Conservation (phyloP, 2,113 vertebrate genomes). For the Varanus komodoensis region DNA sequence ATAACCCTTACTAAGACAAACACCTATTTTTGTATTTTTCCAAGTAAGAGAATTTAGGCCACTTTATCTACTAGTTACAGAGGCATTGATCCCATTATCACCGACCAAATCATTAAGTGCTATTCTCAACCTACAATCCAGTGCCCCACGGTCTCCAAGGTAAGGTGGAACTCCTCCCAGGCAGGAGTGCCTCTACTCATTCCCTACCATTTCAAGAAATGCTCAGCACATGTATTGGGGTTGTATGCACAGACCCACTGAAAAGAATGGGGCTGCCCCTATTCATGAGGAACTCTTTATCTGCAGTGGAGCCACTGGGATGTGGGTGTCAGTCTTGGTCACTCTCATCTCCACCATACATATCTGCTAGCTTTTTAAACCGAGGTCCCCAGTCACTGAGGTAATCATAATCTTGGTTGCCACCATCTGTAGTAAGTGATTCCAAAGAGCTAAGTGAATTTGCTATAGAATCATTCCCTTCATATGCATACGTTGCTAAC, state of each 20-base stretch:
- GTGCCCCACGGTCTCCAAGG: neutral
- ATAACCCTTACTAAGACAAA: constrained; percentile 79
- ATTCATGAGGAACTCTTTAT: neutral
- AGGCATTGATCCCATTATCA: constrained; percentile 62
- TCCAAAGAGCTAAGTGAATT: constrained; percentile 83
- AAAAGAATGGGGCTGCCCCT: neutral
- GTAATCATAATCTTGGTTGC: constrained; percentile 83
- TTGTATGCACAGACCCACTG: neutral
- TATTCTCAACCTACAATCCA: constrained; percentile 18
- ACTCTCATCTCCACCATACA: constrained; percentile 84
- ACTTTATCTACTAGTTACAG: constrained; percentile 66
- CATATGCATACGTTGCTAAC: constrained; percentile 82
- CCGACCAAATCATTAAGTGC: constrained; percentile 53
- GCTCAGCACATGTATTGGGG: neutral
- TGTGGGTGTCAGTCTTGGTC: constrained; percentile 71
- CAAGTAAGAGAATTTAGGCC: constrained; percentile 67
- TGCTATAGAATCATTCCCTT: constrained; percentile 82
- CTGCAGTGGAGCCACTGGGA: neutral
- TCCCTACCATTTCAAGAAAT: neutral
- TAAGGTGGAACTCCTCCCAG: neutral
- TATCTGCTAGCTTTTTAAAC: constrained; percentile 83
- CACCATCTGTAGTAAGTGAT: constrained; percentile 74
- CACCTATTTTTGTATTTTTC: constrained; percentile 70
- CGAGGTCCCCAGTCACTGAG: constrained; percentile 84
- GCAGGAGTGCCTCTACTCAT: neutral